These are phyloP conservation scores for Ectemnius lituratus DNA, from an alignment of 2,888 invertebrate genomes.

Conservation along the genomic window DNA sequence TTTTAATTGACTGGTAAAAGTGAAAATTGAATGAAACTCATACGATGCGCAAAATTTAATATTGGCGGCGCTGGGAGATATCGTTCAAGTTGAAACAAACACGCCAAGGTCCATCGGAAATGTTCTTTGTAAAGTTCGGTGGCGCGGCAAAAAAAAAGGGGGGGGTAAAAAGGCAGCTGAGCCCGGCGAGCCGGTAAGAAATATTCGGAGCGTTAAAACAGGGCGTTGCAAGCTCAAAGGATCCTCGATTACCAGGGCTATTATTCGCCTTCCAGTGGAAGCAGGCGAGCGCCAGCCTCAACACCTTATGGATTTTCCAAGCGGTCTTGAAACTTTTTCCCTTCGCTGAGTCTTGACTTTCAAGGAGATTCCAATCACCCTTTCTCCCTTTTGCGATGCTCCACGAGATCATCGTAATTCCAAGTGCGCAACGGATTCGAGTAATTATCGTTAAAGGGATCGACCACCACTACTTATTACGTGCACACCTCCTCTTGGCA, in stretches of 20 bases:
- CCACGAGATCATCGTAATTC: not conserved
- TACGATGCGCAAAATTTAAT: no score
- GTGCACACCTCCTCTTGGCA: no score
- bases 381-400: not conserved
- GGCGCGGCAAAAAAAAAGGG: no score
- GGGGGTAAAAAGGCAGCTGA: not conserved
- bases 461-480: not conserved
- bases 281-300: slow-evolving; percentile 12
- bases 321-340: slow-evolving; percentile 29
- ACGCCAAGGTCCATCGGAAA: no score
- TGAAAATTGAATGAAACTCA: no score
- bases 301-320: slow-evolving; percentile 39
- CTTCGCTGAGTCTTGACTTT: slow-evolving; percentile 5
- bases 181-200: slow-evolving; percentile 27
- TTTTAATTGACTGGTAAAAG: no score
- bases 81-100: no score
- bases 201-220: slow-evolving; percentile 14
- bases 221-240: slow-evolving; percentile 45
- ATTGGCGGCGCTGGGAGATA: no score
- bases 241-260: slow-evolving; percentile 39
- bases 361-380: slow-evolving; percentile 18
- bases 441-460: slow-evolving; percentile 9
- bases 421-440: not conserved
- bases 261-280: slow-evolving; percentile 37
- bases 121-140: no score